A percentile compares a stretch with the other conserved stretches of the same genome.
These are phyloP conservation scores for Teleogryllus oceanicus DNA, from an alignment of 2,888 invertebrate species.

Conservation along the genomic window DNA sequence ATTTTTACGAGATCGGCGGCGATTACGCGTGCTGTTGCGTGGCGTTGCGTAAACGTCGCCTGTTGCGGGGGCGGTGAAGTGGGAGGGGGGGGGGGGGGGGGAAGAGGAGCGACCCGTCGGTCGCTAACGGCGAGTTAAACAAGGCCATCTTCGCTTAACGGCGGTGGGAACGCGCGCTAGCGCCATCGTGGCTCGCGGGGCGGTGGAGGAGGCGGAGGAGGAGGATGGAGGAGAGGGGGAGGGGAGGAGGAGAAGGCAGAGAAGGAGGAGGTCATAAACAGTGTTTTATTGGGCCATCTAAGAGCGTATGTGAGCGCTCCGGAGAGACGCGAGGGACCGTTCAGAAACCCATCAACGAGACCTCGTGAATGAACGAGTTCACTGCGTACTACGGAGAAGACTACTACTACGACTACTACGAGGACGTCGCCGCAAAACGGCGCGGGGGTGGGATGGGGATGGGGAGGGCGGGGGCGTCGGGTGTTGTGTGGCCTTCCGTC, in stretches of 20 bases:
- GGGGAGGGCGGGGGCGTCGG: neutral
- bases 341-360: neutral
- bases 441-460: neutral
- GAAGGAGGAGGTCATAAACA: conserved; percentile 18
- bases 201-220: neutral
- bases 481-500: neutral
- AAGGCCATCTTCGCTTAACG: conserved; percentile 1
- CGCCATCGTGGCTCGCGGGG: neutral
- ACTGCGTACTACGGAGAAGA: neutral
- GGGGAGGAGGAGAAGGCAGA: neutral
- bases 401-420: neutral
- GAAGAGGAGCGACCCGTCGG: neutral
- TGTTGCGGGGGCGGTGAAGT: no score
- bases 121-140: neutral
- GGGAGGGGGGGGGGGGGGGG: no score
- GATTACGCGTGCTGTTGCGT: no score
- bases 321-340: neutral
- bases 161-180: neutral
- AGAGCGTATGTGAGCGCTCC: conserved; percentile 4
- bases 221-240: neutral
- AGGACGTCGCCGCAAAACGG: neutral
- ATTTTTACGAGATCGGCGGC: no score
- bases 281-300: conserved; percentile 7
- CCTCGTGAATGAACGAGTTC: conserved; percentile 18
- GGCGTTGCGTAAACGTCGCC: no score